Percentiles rank a stretch among this genome's conserved stretches.
Conservation (phyloP, 2,888 invertebrate species). For the Parelbella ahira region DNA sequence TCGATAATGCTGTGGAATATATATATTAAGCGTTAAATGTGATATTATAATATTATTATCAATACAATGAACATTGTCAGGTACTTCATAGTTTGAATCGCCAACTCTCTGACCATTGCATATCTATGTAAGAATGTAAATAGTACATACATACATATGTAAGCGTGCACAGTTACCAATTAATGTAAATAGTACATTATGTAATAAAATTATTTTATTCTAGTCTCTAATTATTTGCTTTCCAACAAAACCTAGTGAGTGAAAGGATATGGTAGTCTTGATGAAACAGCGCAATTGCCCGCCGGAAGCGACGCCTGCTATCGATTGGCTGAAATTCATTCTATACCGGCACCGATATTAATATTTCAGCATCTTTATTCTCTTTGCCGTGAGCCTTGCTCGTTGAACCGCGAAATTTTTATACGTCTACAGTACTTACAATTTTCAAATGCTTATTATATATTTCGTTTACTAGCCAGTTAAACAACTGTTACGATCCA, state of each 20-base stretch:
- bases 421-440: too few relatives aligned
- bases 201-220: constrained; percentile 36
- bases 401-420: not conserved
- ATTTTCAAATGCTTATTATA: too few relatives aligned
- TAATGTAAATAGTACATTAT: constrained; percentile 27
- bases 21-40: constrained; percentile 13
- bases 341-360: constrained; percentile 12
- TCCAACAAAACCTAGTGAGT: constrained; percentile 2
- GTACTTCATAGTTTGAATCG: constrained; percentile 1
- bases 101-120: constrained; percentile 3
- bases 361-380: constrained; percentile 16
- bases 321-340: constrained; percentile 9
- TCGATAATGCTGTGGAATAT: too few relatives aligned
- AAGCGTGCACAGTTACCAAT: constrained; percentile 18
- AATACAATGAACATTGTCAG: constrained; percentile 4
- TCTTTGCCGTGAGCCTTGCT: constrained; percentile 8
- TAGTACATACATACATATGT: constrained; percentile 16
- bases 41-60: constrained; percentile 13
- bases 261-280: not conserved
- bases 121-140: constrained; percentile 1
- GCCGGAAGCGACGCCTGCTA: not conserved
- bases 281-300: constrained; percentile 6
- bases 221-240: constrained; percentile 36
- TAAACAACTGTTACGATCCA: too few relatives aligned
- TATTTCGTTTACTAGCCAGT: too few relatives aligned